phyloP scores from a whole-genome alignment of 1,140 invertebrate genomes.

The Harlomillsia oculata region DNA sequence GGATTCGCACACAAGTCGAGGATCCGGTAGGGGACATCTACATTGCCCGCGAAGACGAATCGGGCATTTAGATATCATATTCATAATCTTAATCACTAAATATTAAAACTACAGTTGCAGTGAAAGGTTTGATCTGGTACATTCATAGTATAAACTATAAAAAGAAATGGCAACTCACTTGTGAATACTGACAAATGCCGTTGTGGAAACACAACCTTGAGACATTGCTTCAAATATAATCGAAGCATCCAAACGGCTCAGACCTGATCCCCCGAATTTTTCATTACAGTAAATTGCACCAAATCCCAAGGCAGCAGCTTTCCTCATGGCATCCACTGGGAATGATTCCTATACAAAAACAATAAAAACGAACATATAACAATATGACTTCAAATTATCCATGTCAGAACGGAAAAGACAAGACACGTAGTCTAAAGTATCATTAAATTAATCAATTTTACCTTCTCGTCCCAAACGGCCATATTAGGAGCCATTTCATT shows the following conservation, averaged over 20 bases:
- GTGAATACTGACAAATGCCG: constrained; percentile 55
- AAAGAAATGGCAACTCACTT: constrained; percentile 43
- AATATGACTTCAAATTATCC: constrained; percentile 4
- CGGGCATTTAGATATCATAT: neutral
- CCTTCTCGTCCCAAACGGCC: constrained; percentile 52
- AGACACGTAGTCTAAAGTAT: no score
- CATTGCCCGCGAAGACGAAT: neutral
- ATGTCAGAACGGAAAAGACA: constrained; percentile 6
- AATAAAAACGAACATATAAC: constrained; percentile 3
- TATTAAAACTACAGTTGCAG: neutral
- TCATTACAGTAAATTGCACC: constrained; percentile 50
- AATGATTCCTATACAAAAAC: constrained; percentile 40
- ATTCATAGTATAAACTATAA: neutral
- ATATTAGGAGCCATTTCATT: constrained; percentile 53
- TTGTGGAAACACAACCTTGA: constrained; percentile 51
- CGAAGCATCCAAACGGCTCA: constrained; percentile 50
- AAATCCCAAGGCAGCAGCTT: constrained; percentile 50
- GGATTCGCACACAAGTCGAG: no score
- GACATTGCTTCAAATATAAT: constrained; percentile 56
- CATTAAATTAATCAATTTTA: constrained; percentile 33
- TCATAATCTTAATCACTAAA: neutral
- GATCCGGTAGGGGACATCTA: no score
- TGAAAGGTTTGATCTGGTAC: neutral
- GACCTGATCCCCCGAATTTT: constrained; percentile 50
- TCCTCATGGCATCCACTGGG: constrained; percentile 41